Conservation (phyloP, 1,140 invertebrate species). For the Bombus superbus region DNA sequence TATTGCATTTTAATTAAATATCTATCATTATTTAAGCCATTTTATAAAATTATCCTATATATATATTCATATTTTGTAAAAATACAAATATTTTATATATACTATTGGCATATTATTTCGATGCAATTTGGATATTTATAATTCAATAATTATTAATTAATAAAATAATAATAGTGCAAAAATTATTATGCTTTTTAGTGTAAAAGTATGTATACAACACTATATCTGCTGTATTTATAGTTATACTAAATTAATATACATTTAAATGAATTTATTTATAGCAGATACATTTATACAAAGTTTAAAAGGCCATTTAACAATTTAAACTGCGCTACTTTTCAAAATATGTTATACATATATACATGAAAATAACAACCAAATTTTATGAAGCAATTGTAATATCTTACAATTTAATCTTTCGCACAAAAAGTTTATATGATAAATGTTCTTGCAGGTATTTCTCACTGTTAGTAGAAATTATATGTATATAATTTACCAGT, state of each 20-base stretch:
- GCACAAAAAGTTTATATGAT: constrained; percentile 13
- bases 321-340: constrained; percentile 22
- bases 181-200: neutral
- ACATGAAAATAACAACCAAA: constrained; percentile 54
- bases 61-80: constrained; percentile 9
- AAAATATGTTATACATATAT: constrained; percentile 57
- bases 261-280: constrained; percentile 66
- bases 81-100: constrained; percentile 5
- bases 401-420: constrained; percentile 15
- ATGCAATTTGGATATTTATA: neutral
- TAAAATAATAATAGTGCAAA: neutral
- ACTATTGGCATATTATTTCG: neutral
- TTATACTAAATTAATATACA: constrained; percentile 22
- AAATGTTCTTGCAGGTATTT: neutral
- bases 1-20: constrained; percentile 11
- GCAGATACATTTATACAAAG: constrained; percentile 70
- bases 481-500: constrained; percentile 26
- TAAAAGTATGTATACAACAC: neutral
- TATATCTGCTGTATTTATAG: neutral
- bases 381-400: constrained; percentile 44
- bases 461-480: constrained; percentile 35
- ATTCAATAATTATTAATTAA: constrained; percentile 4
- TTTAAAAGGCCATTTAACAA: constrained; percentile 60
- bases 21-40: neutral
- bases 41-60: neutral